phyloP scores from a whole-genome alignment of 2,113 vertebrate genomes.

The Tenrec ecaudatus region DNA sequence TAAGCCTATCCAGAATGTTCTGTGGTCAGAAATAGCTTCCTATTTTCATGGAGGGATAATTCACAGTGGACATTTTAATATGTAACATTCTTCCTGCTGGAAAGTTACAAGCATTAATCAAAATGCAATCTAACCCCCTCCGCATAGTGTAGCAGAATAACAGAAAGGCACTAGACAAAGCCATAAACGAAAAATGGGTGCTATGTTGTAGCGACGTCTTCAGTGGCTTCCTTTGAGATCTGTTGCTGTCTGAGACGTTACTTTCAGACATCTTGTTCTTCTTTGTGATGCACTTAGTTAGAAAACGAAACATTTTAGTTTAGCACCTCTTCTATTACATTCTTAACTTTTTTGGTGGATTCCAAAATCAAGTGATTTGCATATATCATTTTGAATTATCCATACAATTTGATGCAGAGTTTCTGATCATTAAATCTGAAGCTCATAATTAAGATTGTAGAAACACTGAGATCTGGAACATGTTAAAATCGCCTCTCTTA shows the following conservation, averaged over 20 bases:
- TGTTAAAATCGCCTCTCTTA: background rate
- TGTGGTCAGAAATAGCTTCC: conserved; percentile 12
- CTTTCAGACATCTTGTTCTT: background rate
- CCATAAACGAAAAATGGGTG: background rate
- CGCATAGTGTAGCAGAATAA: conserved; percentile 5
- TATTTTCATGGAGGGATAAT: conserved; percentile 52
- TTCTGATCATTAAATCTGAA: background rate
- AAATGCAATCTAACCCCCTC: conserved; percentile 39
- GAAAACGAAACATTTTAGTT: conserved; percentile 6
- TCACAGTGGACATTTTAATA: conserved; percentile 66
- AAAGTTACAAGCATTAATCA: conserved; percentile 64
- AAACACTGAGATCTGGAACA: background rate
- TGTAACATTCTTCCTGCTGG: conserved; percentile 34
- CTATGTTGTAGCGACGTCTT: background rate
- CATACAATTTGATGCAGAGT: background rate
- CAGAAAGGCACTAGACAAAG: conserved; percentile 27
- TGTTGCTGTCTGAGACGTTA: background rate
- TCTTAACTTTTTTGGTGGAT: conserved; percentile 10
- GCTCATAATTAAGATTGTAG: background rate
- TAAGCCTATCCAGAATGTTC: background rate
- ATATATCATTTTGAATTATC: conserved; percentile 13
- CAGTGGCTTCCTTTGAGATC: background rate
- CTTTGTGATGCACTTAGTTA: background rate
- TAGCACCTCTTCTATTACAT: background rate
- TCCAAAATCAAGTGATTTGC: background rate